Evolutionary conservation across 1,140 invertebrate genomes (phyloP).

Genomic region (Pollicipes pollicipes): DNA sequence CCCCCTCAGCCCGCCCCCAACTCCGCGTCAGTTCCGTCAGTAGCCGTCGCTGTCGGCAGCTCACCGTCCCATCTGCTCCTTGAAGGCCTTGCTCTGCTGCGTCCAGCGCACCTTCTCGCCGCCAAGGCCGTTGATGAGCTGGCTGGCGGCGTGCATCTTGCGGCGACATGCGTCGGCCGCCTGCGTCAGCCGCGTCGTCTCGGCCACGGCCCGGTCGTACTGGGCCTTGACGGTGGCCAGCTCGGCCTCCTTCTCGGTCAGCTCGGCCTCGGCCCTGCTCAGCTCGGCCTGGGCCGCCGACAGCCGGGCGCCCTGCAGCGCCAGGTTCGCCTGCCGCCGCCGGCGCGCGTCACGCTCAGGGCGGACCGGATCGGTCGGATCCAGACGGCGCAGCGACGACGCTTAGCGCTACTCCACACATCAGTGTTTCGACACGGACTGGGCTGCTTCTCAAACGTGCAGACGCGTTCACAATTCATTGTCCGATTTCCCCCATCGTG

Average conservation of each 20-base stretch:
- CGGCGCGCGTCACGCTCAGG: too few species aligned
- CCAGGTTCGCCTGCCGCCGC: conserved; percentile 53
- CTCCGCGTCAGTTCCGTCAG: too few species aligned
- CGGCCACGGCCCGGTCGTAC: conserved; percentile 77
- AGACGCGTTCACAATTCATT: too few species aligned
- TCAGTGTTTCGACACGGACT: too few species aligned
- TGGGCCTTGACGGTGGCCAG: conserved; percentile 73
- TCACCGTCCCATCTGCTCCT: conserved; percentile 55
- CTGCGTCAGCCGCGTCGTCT: conserved; percentile 78
- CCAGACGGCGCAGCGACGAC: too few species aligned
- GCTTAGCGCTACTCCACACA: too few species aligned
- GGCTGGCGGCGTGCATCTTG: conserved; percentile 89
- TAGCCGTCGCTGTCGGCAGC: not conserved
- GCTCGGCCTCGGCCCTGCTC: conserved; percentile 61
- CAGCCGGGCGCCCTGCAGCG: conserved; percentile 74
- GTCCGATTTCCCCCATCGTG: not conserved
- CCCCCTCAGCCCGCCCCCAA: too few species aligned
- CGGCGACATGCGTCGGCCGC: conserved; percentile 77
- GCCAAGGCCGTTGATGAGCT: conserved; percentile 81
- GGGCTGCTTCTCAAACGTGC: too few species aligned
- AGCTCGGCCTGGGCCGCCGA: conserved; percentile 80
- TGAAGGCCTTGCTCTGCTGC: conserved; percentile 86
- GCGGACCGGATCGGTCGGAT: too few species aligned
- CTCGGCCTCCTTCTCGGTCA: conserved; percentile 76
- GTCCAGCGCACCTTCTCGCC: too few species aligned